phyloP scores from a whole-genome alignment of 2,797 vertebrate species.

The Periparus ater region DNA sequence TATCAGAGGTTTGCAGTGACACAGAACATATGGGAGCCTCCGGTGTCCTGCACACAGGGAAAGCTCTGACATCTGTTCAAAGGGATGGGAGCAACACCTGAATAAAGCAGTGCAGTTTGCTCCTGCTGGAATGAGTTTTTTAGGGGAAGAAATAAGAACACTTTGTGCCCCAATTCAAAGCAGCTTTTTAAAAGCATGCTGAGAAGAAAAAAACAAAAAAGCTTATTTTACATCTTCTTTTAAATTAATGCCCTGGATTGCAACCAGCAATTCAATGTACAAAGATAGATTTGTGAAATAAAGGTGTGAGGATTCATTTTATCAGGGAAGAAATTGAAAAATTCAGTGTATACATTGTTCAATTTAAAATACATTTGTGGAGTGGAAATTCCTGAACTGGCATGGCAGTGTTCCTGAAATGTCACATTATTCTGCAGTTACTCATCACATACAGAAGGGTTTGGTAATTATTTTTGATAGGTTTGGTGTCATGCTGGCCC shows the following conservation, averaged over 20 bases:
- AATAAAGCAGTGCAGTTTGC: not conserved
- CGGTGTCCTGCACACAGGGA: not conserved
- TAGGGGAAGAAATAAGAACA: not conserved
- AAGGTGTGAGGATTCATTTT: not conserved
- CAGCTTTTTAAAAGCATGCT: not conserved
- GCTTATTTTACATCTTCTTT: not conserved
- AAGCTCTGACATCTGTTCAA: not conserved
- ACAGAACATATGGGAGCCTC: not conserved
- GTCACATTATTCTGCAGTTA: not conserved
- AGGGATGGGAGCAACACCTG: not conserved
- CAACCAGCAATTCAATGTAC: not conserved
- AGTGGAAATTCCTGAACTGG: not conserved
- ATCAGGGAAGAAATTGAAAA: not conserved
- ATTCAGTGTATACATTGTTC: fast-evolving
- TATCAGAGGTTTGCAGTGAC: not conserved
- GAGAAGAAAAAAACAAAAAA: not conserved
- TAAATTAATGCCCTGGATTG: not conserved
- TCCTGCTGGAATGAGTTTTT: not conserved
- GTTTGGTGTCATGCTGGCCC: not conserved
- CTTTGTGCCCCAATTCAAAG: not conserved
- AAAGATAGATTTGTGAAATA: not conserved
- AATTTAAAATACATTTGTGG: not conserved
- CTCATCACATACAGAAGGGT: not conserved
- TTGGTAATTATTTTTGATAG: not conserved
- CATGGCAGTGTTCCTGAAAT: not conserved